These are phyloP conservation scores for Plemyria rubiginata DNA, from an alignment of 2,888 invertebrate genomes.

Conservation along the genomic window DNA sequence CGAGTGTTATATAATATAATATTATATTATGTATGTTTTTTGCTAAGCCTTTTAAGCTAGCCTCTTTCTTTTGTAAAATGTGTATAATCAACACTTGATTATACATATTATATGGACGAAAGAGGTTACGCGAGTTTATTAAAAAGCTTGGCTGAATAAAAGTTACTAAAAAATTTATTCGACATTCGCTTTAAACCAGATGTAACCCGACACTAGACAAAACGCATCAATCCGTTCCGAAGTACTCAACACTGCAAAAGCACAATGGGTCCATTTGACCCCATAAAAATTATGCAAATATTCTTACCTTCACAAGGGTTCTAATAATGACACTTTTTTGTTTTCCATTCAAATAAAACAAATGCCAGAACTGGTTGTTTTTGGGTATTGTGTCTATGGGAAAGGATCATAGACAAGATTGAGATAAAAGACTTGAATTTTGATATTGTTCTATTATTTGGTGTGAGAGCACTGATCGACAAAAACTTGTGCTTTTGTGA, in stretches of 20 bases:
- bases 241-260: slow-evolving; percentile 48
- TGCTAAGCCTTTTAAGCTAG: too few species aligned
- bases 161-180: background rate
- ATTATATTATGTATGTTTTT: too few species aligned
- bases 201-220: slow-evolving; percentile 46
- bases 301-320: slow-evolving; percentile 55
- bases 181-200: slow-evolving; percentile 32
- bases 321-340: slow-evolving; percentile 60
- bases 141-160: too few species aligned
- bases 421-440: slow-evolving; percentile 51
- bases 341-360: slow-evolving; percentile 50
- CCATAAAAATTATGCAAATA: slow-evolving; percentile 63
- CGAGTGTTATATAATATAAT: too few species aligned
- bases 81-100: too few species aligned
- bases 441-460: slow-evolving; percentile 37
- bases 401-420: slow-evolving; percentile 54
- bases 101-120: too few species aligned
- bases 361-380: slow-evolving; percentile 41
- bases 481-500: slow-evolving; percentile 25
- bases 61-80: too few species aligned
- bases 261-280: slow-evolving; percentile 55
- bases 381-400: slow-evolving; percentile 59
- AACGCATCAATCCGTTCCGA: slow-evolving; percentile 48
- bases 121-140: too few species aligned
- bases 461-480: slow-evolving; percentile 40